Evolutionary conservation across 2,797 vertebrate genomes (phyloP).

Genomic region (Eurystomus glaucurus): DNA sequence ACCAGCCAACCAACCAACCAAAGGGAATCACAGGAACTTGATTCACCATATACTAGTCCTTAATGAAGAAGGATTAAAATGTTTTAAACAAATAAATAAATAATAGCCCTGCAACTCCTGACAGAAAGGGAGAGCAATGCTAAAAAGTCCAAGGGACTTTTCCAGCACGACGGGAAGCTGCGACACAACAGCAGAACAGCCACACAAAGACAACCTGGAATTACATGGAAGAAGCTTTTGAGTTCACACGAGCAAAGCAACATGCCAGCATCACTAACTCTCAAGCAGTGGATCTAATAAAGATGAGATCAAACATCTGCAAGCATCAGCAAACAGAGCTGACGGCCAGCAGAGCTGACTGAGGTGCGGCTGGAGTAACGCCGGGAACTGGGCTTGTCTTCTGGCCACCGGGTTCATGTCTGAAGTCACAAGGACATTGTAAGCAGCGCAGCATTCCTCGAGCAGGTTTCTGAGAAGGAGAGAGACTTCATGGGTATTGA

Average conservation of each 20-base stretch:
- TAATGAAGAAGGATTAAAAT: neutral
- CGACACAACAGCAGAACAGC: neutral
- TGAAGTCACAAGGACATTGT: neutral
- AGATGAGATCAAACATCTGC: neutral
- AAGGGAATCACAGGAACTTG: neutral
- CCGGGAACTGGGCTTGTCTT: fast-evolving
- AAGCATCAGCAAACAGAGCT: neutral
- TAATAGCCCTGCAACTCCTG: neutral
- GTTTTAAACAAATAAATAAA: no score
- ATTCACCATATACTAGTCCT: neutral
- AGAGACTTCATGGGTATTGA: neutral
- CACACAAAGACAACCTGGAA: neutral
- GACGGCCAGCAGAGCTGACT: neutral
- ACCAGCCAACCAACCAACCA: neutral
- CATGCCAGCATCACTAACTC: neutral
- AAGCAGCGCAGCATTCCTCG: neutral
- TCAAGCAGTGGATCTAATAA: neutral
- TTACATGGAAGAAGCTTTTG: neutral
- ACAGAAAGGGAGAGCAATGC: neutral
- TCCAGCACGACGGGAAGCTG: neutral
- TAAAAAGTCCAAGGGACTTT: neutral
- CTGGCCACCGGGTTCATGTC: neutral
- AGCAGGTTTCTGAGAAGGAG: neutral
- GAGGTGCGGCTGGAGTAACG: neutral
- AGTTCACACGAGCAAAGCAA: neutral